Percentiles rank a stretch among this genome's conserved stretches.
Conservation (phyloP, 2,888 invertebrate species). For the Carabus problematicus region DNA sequence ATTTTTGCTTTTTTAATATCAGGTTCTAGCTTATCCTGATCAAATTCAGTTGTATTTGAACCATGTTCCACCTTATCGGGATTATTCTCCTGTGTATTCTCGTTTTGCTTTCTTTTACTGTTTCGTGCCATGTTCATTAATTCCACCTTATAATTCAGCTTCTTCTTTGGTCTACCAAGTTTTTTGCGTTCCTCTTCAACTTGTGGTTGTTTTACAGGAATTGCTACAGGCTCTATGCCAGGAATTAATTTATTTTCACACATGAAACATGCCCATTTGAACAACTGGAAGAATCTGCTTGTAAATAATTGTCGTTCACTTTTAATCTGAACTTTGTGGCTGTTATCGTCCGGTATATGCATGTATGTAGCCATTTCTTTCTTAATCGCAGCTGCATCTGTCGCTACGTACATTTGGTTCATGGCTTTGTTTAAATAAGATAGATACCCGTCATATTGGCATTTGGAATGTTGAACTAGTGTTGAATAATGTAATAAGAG, state of each 20-base stretch:
- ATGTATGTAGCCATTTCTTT: too few relatives aligned
- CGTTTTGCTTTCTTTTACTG: too few relatives aligned
- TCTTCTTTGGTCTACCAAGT: not conserved
- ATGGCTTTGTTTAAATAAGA: slow-evolving; percentile 3
- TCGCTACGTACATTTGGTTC: too few relatives aligned
- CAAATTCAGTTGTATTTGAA: too few relatives aligned
- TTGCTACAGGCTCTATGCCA: not conserved
- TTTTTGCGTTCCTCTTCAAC: not conserved
- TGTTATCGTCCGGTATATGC: not conserved
- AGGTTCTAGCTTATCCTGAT: too few relatives aligned
- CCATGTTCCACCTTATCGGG: too few relatives aligned
- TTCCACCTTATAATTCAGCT: not conserved
- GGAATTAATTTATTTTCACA: slow-evolving; percentile 2
- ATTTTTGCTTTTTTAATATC: too few relatives aligned
- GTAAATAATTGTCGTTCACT: slow-evolving; percentile 16
- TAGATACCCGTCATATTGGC: slow-evolving; percentile 6
- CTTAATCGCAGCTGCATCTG: too few relatives aligned
- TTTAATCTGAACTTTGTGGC: not conserved
- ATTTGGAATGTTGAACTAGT: slow-evolving; percentile 11
- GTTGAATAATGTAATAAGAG: slow-evolving; percentile 14
- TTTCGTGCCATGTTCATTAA: slow-evolving; percentile 28
- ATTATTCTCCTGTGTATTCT: too few relatives aligned
- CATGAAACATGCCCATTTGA: slow-evolving; percentile 20
- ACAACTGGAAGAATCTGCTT: slow-evolving; percentile 16
- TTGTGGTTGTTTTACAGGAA: not conserved